Evolutionary conservation across 2,797 vertebrate species (phyloP), one percentile per base, ranked within the genome.

Genomic region (Erethizon dorsatum): DNA sequence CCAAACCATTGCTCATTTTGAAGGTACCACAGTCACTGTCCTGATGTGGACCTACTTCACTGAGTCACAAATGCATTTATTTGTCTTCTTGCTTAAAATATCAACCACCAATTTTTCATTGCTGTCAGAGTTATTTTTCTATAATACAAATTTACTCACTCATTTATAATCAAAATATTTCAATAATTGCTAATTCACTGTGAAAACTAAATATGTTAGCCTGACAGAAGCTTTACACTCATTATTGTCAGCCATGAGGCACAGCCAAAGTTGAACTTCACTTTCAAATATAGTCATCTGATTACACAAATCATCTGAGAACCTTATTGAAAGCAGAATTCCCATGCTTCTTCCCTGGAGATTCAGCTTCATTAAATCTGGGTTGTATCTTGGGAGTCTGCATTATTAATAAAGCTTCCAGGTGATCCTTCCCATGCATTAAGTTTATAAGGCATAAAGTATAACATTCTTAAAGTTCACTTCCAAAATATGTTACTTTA

Each of bases 341-440:
- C 88, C 54, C 65, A 56, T 69, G 13, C 1, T 2, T 50, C 5
- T 73, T 82, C 78, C 75, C 88, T 92, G 47, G 95, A 88, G 78
- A 95, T 73, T 47, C 52, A 77, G 20, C 54, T 56, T 96, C 88
- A 94, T 96, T 96, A 92, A 94, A 45, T 88, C 54, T 85, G 31
- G 57, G 2, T 26, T 45, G 10, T 26, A 5, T 85, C 73, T 85
- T 78, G 90, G 77, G 82, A 92, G 90, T 59, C 82, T 90, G 37
- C 65, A 67, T 97, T 90, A 92, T 90, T 95, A 97, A 71, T 73
- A 92, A 87, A 59, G 5, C 50, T 90, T 89, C 57, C 73, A 94
- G 47, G 67, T 88, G 67, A 90, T 85, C 79, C 33, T 69, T 83
- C 63, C 45, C 85, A 85, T 37, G 33, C 82, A 13, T 75, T 26